Conservation (phyloP, 1,140 invertebrate genomes). For the Melanaphis sacchari region DNA sequence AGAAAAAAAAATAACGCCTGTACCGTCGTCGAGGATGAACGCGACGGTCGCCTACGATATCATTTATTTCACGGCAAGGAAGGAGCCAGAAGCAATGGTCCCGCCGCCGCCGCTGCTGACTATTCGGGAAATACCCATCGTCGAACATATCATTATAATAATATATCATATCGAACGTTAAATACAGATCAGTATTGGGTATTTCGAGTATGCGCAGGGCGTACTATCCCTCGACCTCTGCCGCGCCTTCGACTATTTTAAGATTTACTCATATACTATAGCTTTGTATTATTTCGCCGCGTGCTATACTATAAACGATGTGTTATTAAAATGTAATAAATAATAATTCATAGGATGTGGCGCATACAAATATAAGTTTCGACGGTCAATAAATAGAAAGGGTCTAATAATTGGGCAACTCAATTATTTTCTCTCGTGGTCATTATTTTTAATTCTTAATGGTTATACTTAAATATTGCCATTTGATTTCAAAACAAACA, state of each 20-base stretch:
- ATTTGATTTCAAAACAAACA: no score
- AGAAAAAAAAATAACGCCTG: background rate
- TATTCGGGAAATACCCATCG: background rate
- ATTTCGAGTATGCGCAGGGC: background rate
- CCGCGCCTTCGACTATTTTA: background rate
- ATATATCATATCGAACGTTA: background rate
- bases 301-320: background rate
- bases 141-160: background rate
- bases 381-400: no score
- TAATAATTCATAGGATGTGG: no score
- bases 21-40: background rate
- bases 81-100: background rate
- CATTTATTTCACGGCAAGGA: background rate
- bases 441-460: no score
- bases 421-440: no score
- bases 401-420: no score
- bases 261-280: background rate
- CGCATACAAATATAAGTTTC: no score
- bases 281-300: background rate
- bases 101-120: background rate
- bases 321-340: background rate
- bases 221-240: no score
- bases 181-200: conserved; percentile 4
- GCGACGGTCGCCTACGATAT: background rate
- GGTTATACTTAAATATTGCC: no score